Conservation (phyloP, 2,888 invertebrate species). For the Leptothorax acervorum region DNA sequence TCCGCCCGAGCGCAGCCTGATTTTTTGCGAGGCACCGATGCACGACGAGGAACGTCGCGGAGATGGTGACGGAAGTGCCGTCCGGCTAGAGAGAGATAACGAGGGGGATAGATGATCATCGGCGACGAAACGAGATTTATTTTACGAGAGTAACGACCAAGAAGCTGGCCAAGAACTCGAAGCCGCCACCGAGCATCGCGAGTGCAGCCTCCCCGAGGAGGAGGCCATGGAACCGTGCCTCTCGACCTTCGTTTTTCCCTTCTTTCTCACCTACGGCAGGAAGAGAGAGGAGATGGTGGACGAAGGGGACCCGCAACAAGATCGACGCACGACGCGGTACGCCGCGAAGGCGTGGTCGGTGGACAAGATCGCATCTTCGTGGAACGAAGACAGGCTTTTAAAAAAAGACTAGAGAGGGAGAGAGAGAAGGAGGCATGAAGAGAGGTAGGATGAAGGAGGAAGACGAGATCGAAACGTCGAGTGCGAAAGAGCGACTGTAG, state of each 20-base stretch:
- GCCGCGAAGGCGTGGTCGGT: slow-evolving; percentile 77
- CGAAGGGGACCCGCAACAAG: slow-evolving; percentile 65
- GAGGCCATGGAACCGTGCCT: slow-evolving; percentile 36
- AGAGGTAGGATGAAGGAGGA: slow-evolving; percentile 24
- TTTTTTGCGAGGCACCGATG: slow-evolving; percentile 70
- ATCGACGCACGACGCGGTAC: slow-evolving; percentile 71
- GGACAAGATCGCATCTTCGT: slow-evolving; percentile 79
- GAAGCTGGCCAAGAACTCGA: slow-evolving; percentile 24
- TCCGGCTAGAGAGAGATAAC: neutral
- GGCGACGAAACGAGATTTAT: slow-evolving; percentile 67
- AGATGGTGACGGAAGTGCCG: slow-evolving; percentile 71
- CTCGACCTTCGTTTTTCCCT: slow-evolving; percentile 43
- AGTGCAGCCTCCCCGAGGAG: slow-evolving; percentile 35
- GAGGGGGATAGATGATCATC: slow-evolving; percentile 41
- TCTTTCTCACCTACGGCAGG: slow-evolving; percentile 48
- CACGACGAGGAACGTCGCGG: slow-evolving; percentile 69
- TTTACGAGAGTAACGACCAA: slow-evolving; percentile 59
- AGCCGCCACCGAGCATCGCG: slow-evolving; percentile 37
- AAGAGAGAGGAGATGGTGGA: slow-evolving; percentile 54
- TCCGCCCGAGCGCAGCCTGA: slow-evolving; percentile 69
- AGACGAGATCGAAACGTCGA: slow-evolving; percentile 51
- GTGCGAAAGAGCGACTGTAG: slow-evolving; percentile 33
- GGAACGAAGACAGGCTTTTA: slow-evolving; percentile 71
- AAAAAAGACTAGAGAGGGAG: slow-evolving; percentile 38
- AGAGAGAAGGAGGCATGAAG: slow-evolving; percentile 37